Evolutionary conservation across 2,888 invertebrate genomes (phyloP).

Genomic region (Agrotis exclamationis): DNA sequence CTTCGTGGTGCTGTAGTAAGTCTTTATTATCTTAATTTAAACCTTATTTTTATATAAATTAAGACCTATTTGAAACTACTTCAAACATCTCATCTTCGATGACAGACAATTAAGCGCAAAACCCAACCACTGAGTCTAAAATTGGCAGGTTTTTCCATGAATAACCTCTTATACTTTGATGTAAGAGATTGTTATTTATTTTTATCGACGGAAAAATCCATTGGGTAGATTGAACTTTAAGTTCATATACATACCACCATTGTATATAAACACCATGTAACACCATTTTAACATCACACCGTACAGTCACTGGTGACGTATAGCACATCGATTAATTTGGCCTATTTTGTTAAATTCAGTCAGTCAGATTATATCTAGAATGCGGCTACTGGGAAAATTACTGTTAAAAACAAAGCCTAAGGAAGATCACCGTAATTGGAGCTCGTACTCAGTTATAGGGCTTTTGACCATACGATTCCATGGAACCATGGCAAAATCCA

Average conservation of each 20-base stretch:
- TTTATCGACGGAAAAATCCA: background rate
- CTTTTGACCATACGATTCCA: no score
- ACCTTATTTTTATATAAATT: slow-evolving; percentile 30
- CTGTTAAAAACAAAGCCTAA: background rate
- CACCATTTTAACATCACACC: background rate
- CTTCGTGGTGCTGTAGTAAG: slow-evolving; percentile 3
- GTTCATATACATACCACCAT: background rate
- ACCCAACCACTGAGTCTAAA: background rate
- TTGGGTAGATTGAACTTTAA: no score
- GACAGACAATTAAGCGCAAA: background rate
- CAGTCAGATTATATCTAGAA: background rate
- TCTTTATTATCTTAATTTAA: slow-evolving; percentile 40
- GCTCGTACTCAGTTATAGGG: no score
- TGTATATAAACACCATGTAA: no score
- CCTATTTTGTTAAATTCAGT: background rate
- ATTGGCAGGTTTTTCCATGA: no score
- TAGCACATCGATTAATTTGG: background rate
- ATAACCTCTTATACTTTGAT: no score
- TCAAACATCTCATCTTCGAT: background rate
- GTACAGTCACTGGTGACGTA: background rate
- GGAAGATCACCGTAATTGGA: no score
- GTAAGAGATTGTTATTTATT: no score
- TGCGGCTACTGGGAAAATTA: background rate
- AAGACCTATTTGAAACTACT: slow-evolving; percentile 12
- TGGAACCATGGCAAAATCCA: background rate